Evolutionary conservation across 2,888 invertebrate species (phyloP).

Genomic region (Plebejus anna): DNA sequence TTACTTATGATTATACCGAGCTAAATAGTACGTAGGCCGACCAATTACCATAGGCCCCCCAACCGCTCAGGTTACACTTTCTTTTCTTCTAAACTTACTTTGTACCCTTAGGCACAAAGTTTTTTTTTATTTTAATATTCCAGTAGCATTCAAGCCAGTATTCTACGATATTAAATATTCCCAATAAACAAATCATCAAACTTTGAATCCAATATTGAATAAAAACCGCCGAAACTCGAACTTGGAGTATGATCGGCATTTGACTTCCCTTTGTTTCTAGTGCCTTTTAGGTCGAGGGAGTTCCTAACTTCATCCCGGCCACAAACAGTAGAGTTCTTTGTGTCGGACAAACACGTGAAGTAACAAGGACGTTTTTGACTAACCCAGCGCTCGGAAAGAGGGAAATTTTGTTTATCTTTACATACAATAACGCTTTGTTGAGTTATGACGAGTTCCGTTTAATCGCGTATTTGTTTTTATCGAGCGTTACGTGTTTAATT

Average conservation of each 20-base stretch:
- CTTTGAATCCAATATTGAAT: not conserved
- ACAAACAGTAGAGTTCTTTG: constrained; percentile 40
- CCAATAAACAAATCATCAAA: not conserved
- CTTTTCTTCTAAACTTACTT: too few relatives aligned
- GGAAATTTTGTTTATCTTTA: constrained; percentile 28
- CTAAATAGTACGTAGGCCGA: too few relatives aligned
- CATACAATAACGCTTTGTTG: constrained; percentile 10
- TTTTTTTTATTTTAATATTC: too few relatives aligned
- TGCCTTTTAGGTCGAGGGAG: constrained; percentile 35
- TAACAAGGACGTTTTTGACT: constrained; percentile 30
- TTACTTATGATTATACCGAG: too few relatives aligned
- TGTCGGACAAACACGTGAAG: constrained; percentile 37
- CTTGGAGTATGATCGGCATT: constrained; percentile 3
- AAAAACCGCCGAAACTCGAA: constrained; percentile 13
- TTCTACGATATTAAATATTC: not conserved
- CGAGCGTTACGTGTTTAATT: not conserved
- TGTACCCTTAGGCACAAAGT: too few relatives aligned
- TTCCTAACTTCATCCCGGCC: constrained; percentile 38
- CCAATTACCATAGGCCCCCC: too few relatives aligned
- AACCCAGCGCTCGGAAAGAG: constrained; percentile 25
- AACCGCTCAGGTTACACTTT: too few relatives aligned
- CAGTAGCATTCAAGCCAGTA: not conserved
- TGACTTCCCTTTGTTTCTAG: constrained; percentile 25
- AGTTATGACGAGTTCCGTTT: constrained; percentile 1
- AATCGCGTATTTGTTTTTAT: not conserved